A percentile compares a stretch with the other conserved stretches of the same genome.
These are phyloP conservation scores for Odontomachus brunneus DNA, from an alignment of 1,140 invertebrate genomes.

Conservation along the genomic window DNA sequence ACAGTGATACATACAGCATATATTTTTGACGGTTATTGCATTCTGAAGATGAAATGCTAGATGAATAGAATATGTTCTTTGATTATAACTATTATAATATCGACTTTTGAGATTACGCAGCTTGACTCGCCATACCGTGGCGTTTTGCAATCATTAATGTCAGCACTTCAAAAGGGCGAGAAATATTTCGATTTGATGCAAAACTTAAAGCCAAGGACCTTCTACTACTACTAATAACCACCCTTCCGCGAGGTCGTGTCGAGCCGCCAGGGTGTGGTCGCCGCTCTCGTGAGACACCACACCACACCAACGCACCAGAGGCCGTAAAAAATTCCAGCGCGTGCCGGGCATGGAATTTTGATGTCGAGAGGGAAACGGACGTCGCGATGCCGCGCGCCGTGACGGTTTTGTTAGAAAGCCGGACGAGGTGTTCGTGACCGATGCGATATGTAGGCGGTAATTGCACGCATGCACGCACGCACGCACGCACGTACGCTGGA, in stretches of 20 bases:
- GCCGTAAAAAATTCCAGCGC: slow-evolving; percentile 79
- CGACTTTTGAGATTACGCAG: too few species aligned
- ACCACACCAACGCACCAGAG: slow-evolving; percentile 33
- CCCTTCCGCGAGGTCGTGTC: slow-evolving; percentile 49
- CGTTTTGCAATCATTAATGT: too few species aligned
- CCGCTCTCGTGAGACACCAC: slow-evolving; percentile 36
- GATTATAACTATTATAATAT: too few species aligned
- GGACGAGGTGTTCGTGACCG: slow-evolving; percentile 42
- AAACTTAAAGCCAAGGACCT: too few species aligned
- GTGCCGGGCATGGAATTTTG: slow-evolving; percentile 80
- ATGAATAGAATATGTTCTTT: too few species aligned
- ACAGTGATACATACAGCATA: too few species aligned
- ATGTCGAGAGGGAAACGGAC: slow-evolving; percentile 73
- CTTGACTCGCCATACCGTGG: too few species aligned
- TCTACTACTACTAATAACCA: slow-evolving; percentile 72
- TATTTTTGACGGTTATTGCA: too few species aligned
- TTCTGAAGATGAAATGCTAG: too few species aligned
- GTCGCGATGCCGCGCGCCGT: slow-evolving; percentile 20
- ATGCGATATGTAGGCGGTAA: slow-evolving; percentile 45
- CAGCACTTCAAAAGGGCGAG: too few species aligned
- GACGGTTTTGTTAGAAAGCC: slow-evolving; percentile 20
- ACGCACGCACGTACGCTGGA: slow-evolving; percentile 1
- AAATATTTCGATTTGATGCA: too few species aligned
- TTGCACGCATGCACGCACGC: slow-evolving; percentile 57
- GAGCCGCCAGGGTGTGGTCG: slow-evolving; percentile 71